Percentiles rank a stretch among this genome's conserved stretches.
Evolutionary conservation across 92 coral and sea anemone genomes (phyloP).

Genomic region (Heliopora coerulea): DNA sequence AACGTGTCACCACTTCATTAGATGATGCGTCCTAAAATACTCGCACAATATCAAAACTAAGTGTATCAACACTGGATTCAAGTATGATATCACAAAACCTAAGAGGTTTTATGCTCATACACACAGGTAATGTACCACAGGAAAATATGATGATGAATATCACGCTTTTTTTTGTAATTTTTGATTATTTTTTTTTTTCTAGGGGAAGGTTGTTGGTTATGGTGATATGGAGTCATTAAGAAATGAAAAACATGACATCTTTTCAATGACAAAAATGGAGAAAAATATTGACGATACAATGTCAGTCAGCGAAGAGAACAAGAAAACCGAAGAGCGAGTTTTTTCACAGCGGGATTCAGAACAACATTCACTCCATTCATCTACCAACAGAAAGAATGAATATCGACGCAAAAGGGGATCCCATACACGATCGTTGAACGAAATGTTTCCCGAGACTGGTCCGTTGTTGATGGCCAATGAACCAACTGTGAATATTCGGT

Average conservation of each 20-base stretch:
- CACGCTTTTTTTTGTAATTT: too few species aligned
- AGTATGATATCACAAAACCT: too few species aligned
- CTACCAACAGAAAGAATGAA: not conserved
- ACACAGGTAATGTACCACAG: too few species aligned
- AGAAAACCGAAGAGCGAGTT: not conserved
- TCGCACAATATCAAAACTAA: too few species aligned
- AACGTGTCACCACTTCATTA: too few species aligned
- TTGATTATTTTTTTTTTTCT: too few species aligned
- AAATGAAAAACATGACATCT: slow-evolving; percentile 59
- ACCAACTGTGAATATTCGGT: not conserved
- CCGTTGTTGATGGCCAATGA: not conserved
- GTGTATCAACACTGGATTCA: too few species aligned
- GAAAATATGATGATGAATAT: too few species aligned
- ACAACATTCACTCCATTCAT: not conserved
- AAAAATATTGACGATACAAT: slow-evolving; percentile 54
- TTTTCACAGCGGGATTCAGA: not conserved
- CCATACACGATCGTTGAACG: not conserved
- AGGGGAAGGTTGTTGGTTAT: slow-evolving; percentile 33
- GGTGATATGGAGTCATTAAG: slow-evolving; percentile 11
- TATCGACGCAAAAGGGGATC: not conserved
- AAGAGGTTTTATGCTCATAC: too few species aligned
- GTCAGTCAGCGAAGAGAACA: not conserved
- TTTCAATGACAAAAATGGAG: slow-evolving; percentile 59
- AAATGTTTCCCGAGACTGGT: not conserved
- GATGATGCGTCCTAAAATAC: too few species aligned